Evolutionary conservation across 2,797 vertebrate species (phyloP), one percentile per base, ranked within the genome.

Genomic region (Cryptoprocta ferox): DNA sequence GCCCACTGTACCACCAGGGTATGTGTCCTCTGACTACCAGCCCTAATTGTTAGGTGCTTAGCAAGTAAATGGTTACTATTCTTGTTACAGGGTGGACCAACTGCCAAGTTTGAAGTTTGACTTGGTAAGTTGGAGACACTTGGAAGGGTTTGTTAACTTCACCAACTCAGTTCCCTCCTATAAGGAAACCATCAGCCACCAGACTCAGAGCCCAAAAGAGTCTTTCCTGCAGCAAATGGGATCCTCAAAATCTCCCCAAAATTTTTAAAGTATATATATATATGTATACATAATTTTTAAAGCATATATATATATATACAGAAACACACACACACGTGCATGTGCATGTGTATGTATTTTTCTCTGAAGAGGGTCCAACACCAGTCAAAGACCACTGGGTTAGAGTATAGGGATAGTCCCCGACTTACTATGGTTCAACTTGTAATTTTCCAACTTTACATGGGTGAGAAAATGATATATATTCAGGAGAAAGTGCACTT

Each of bases 321-420:
- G 6, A 48, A 5, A 3, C 3, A 70, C 24, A 66, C 1, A 42
- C 21, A 68, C 14, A 32, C 11, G 59, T 2, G 16, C 26, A 7
- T 14, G 48, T 24, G 11, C 14, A 32, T 26, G 11, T 30, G 2
- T 37, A 30, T 83, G 15, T 37, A 11, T 53, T 81, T 88, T 53
- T 92, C 80, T 87, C 18, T 91, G 48, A 85, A 90, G 28, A 88
- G 21, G n/a, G 15, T 59, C 14, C 39, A 88, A 85, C 89, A 94
- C 50, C 48, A 2, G 14, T 75, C 83, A 84, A 92, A 78, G 42
- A 89, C 45, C 28, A 87, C 30, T 89, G 32, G 15, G 21, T 59
- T 59, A 80, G 39, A 81, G 16, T 42, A 15, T 15, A 71, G 10
- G 32, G 45, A n/a, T 18, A n/a, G 30, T 50, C 5, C 45, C 42